Evolutionary conservation across 1,140 invertebrate genomes (phyloP).

Genomic region (Bombyx mori): DNA sequence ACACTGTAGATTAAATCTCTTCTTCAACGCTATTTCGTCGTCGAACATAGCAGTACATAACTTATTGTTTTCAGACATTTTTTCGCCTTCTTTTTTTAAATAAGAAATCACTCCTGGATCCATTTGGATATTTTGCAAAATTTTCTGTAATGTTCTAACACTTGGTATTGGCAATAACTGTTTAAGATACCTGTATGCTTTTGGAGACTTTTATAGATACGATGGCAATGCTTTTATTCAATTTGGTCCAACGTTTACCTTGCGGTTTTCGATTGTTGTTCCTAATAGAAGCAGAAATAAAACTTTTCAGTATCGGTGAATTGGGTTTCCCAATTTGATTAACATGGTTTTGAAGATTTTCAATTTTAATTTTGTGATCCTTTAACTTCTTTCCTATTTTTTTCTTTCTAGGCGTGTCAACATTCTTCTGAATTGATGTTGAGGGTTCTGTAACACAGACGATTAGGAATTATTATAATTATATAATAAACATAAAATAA

Average conservation of each 20-base stretch:
- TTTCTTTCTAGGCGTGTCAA: no score
- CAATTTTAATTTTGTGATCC: no score
- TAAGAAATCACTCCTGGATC: constrained; percentile 1
- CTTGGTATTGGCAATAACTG: constrained; percentile 7
- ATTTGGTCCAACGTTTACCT: not conserved
- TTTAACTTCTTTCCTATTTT: no score
- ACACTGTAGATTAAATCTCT: constrained; percentile 4
- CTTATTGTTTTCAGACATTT: not conserved
- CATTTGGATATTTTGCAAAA: not conserved
- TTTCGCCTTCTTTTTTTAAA: not conserved
- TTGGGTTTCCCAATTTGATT: no score
- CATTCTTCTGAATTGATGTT: no score
- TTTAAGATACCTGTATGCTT: constrained; percentile 7
- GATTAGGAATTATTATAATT: no score
- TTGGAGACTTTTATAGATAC: constrained; percentile 8
- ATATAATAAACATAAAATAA: no score
- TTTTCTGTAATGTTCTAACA: constrained; percentile 3
- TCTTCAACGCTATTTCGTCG: constrained; percentile 11
- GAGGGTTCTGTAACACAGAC: no score
- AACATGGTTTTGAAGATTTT: no score
- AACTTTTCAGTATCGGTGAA: no score
- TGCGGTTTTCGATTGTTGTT: no score
- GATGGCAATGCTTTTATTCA: not conserved
- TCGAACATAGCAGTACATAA: constrained; percentile 8
- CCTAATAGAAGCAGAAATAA: no score